Base-by-base conservation (phyloP, 2,113 vertebrate species). In the Acinonyx jubatus region DNA sequence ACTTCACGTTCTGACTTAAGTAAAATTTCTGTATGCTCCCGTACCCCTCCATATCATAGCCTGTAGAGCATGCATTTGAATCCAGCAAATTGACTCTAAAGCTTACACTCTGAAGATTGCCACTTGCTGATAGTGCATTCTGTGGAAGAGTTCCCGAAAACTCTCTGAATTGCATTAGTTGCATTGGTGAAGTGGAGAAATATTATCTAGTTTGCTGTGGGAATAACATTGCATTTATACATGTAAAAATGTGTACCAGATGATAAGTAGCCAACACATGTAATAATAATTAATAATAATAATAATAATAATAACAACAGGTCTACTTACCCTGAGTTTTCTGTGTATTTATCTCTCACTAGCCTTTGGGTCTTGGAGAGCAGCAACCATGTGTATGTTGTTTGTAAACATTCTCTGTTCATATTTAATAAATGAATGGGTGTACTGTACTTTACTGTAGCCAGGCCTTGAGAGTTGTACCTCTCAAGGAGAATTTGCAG, bases 1-100 rank as follows among this genome's bases (percentile, higher is more conserved):
- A 68, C 14, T 9, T 10, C 7, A 68, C 52, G 29, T 61, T 89
- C 25, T 55, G 69, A 48, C 25, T n/a, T 52, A 61, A 69, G 38
- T 31, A 36, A 52, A 74, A n/a, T 55, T 31, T 27, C 52, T 33
- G 0, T 71, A 14, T 16, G 3, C 41, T 50, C 5, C 50, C 16
- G 8, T 0, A 33, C 2, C 15, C 2, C 1, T 13, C 13, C 18
- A 15, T 55, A 63, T 19, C 5, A 19, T 33, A 15, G 14, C 31
- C 27, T 73, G 63, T 33, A n/a, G 7, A 21, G 25, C 19, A 9
- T 41, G 31, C 38, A 41, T 61, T 38, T 33, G 12, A 78, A 92
- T 65, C 11, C 10, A 25, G n/a, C 23, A 69, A 69, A 81, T 48
- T 61, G 14, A 36, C 41, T 76, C 27, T 41, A 94, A 81, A 55